Conservation (phyloP, 2,113 vertebrate genomes). For the Ranitomeya variabilis region DNA sequence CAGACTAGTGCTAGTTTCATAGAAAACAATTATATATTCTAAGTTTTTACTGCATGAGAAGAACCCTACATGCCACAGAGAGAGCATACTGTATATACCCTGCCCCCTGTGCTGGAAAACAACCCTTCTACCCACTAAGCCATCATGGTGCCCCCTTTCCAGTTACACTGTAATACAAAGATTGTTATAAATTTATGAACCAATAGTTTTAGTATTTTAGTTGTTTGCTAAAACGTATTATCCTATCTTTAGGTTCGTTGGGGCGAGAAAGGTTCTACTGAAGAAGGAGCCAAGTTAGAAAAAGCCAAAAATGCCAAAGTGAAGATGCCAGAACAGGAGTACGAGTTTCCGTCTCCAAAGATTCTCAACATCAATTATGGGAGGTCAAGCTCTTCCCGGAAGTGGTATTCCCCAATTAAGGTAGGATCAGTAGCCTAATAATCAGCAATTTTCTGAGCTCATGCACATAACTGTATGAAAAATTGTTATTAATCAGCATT, state of each 20-base stretch:
- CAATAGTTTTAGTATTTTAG: background rate
- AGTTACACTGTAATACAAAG: background rate
- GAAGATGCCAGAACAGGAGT: slow-evolving; percentile 96
- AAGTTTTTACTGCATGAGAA: background rate
- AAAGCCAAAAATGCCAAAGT: slow-evolving; percentile 96
- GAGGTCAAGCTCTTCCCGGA: slow-evolving; percentile 75
- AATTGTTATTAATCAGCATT: background rate
- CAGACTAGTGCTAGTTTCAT: background rate
- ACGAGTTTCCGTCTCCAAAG: slow-evolving; percentile 74
- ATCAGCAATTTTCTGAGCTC: background rate
- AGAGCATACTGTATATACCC: background rate
- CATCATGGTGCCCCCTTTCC: background rate
- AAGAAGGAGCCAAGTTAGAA: slow-evolving; percentile 95
- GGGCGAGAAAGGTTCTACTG: slow-evolving; percentile 96
- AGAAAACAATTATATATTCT: background rate
- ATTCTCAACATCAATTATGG: slow-evolving; percentile 83
- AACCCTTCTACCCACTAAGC: background rate
- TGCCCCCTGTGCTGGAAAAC: background rate
- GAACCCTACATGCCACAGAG: background rate
- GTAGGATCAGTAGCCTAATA: slow-evolving; percentile 64
- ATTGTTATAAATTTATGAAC: background rate
- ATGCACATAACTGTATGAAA: background rate
- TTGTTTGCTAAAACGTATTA: background rate
- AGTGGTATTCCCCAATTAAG: slow-evolving; percentile 98
- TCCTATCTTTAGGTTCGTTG: slow-evolving; percentile 84